Evolutionary conservation across 1,140 invertebrate genomes (phyloP), one percentile per base, ranked within the genome.

Genomic region (Drosophila oshimai): DNA sequence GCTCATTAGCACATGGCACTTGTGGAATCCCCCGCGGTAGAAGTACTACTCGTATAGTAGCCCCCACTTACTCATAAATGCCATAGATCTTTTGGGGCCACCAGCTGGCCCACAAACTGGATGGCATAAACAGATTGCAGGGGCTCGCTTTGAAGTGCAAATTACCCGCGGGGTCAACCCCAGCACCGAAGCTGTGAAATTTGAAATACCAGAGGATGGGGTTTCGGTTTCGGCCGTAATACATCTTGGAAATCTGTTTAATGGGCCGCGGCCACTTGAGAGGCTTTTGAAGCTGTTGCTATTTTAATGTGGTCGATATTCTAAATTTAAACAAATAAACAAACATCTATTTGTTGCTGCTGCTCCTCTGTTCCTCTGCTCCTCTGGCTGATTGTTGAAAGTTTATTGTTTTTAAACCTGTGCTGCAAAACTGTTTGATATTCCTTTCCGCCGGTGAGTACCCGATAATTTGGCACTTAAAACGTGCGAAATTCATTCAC

Each of bases 311-410:
- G 79, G 79, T 84, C 79, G 79, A 84, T 84, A 86, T 84, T 84
- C 79, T 84, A 84, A 84, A 86, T 84, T 84, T 84, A 84, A 84
- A 84, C 80, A 84, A 84, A 84, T 84, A 84, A 84, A 84, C 80
- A 84, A 84, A 84, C 74, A 77, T 34, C 31, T 41, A 33, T 41
- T 28, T 68, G 26, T 18, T 22, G 15, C 12, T 67, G 39, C 39
- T 72, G 50, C 29, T 49, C 2, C 22, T 22, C 22, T 45, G 31
- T 6, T 55, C 26, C 31, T 24, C 22, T 36, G 47, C 18, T 33
- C 9, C 24, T 34, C n/a, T n/a, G n/a, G 39, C 54, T 46, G 45
- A 31, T 77, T 79, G 79, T 71, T 86, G 62, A 84, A 86, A 75
- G 80, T 84, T 84, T 84, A 84, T 84, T 84, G 80, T 84, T 84